Conservation (phyloP, 1,140 invertebrate genomes). For the Drosophila melanica region DNA sequence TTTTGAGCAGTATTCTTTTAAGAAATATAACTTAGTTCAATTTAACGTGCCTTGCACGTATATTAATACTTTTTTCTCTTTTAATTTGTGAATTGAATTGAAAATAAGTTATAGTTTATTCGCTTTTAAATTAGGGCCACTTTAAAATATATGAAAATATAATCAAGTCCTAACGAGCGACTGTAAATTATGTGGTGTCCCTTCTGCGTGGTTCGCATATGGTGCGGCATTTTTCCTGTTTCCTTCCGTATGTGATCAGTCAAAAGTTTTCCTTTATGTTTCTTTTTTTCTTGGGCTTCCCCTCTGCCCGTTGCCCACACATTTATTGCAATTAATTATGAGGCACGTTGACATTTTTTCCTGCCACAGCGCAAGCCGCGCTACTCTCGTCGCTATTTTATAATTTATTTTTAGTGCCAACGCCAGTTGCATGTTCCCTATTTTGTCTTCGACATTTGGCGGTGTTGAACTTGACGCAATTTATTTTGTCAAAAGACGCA, state of each 20-base stretch:
- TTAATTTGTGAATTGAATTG: too few relatives aligned
- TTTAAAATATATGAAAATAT: slow-evolving; percentile 41
- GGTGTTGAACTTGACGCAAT: slow-evolving; percentile 81
- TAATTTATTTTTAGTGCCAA: slow-evolving; percentile 75
- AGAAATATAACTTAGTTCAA: too few relatives aligned
- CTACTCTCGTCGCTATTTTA: slow-evolving; percentile 46
- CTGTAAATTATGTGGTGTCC: slow-evolving; percentile 59
- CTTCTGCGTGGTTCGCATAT: slow-evolving; percentile 9
- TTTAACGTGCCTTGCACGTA: too few relatives aligned
- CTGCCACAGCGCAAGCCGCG: slow-evolving; percentile 12
- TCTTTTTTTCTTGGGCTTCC: slow-evolving; percentile 9
- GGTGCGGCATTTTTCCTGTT: slow-evolving; percentile 39
- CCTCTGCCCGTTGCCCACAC: slow-evolving; percentile 22
- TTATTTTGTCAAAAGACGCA: slow-evolving; percentile 73
- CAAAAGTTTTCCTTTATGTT: slow-evolving; percentile 57
- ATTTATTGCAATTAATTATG: slow-evolving; percentile 78
- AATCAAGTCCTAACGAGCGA: slow-evolving; percentile 55
- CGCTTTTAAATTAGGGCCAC: background rate
- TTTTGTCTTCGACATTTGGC: slow-evolving; percentile 77
- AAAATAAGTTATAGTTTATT: background rate
- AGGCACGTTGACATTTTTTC: slow-evolving; percentile 72
- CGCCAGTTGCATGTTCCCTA: slow-evolving; percentile 56
- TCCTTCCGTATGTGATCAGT: slow-evolving; percentile 76
- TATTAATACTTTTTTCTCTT: too few relatives aligned
- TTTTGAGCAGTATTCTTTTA: too few relatives aligned